Base-by-base conservation (phyloP, 2,888 invertebrate species). In the Caradrina kadenii region DNA sequence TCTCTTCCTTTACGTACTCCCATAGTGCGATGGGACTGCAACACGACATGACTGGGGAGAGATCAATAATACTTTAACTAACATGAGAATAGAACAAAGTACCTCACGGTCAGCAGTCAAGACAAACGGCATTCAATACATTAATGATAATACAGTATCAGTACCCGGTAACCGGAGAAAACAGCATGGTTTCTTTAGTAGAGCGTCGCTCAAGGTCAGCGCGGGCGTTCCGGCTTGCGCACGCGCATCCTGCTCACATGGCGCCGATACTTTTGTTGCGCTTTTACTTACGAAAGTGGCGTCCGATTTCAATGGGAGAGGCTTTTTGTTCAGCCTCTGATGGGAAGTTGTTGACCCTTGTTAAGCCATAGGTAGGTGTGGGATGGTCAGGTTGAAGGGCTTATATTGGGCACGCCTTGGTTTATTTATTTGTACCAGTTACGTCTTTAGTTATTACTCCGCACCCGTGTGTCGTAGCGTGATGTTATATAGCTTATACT, bases 211-310 rank as follows among this genome's bases (percentile, higher is more conserved):
- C 88, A 88, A 88, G 90, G 89, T 86, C 88, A 86, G 65, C 79
- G 86, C 87, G 70, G 71, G 73, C 86, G 87, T 88, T 88, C 87
- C 88, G 87, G 73, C 56, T n/a, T 84, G 82, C 81, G 86, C 85
- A 58, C 76, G 77, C 87, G 85, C 89, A 89, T 90, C 88, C 89
- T 86, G 85, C 77, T 83, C 60, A 69, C 64, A 70, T 61, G 73
- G 66, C 73, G 68, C 62, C 69, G 72, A 72, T 71, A 69, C 77
- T 64, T 66, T 79, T 69, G 73, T 83, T 80, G 70, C 81, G 69
- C 78, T 78, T 66, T 67, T 73, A 80, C 65, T 66, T 66, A 81
- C 64, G 65, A 83, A 83, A 81, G 81, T 75, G 58, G 78, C 11
- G 52, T 78, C 58, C 17, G 48, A 66, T 78, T 80, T 56, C 80